Conservation (phyloP, 2,113 vertebrate genomes). For the Ascaphus truei region DNA sequence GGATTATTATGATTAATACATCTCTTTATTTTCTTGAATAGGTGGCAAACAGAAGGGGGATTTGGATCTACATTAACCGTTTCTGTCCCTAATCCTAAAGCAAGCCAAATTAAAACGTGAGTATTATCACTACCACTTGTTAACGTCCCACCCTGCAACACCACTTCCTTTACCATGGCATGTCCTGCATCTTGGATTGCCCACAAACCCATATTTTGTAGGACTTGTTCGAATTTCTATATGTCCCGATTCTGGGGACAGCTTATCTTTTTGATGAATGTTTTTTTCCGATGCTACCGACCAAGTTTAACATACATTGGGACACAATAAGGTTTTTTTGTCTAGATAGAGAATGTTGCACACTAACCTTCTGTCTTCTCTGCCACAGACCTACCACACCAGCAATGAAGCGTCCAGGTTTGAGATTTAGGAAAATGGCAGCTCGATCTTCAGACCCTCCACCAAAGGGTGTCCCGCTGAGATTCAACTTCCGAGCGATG, state of each 20-base stretch:
- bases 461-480: conserved; percentile 57
- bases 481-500: conserved; percentile 62
- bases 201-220: no score
- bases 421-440: conserved; percentile 34
- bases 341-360: no score
- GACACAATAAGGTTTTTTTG: no score
- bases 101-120: conserved; percentile 44
- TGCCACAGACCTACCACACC: conserved; percentile 30
- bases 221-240: no score
- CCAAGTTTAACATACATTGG: no score
- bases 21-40: conserved; percentile 43
- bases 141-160: no score
- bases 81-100: conserved; percentile 58
- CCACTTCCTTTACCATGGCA: no score
- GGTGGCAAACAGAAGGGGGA: conserved; percentile 49
- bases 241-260: no score
- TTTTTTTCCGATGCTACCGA: no score
- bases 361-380: not conserved
- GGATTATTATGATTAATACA: not conserved
- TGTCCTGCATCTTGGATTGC: no score
- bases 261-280: no score
- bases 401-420: conserved; percentile 39
- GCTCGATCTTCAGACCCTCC: not conserved
- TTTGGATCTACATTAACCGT: conserved; percentile 58
- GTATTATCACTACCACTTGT: conserved; percentile 30